Conservation (phyloP, 2,888 invertebrate genomes). For the Meganola albula region DNA sequence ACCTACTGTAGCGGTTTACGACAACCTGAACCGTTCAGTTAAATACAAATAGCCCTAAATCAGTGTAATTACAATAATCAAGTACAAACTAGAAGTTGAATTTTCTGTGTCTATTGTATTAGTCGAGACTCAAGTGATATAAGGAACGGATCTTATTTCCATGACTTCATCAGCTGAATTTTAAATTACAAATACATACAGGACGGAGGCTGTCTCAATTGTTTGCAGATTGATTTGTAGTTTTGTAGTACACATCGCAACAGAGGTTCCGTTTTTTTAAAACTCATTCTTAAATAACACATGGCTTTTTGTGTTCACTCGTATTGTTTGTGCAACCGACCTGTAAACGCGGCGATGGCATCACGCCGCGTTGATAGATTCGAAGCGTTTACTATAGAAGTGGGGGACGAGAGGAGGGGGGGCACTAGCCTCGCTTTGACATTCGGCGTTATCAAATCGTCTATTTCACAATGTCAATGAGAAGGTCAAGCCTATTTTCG, state of each 20-base stretch:
- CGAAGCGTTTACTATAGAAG: conserved; percentile 42
- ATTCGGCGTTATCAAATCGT: conserved; percentile 74
- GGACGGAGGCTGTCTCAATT: conserved; percentile 39
- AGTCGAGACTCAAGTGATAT: conserved; percentile 16
- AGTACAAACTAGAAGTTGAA: conserved; percentile 11
- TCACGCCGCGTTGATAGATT: conserved; percentile 35
- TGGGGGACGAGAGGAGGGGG: conserved; percentile 54
- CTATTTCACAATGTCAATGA: conserved; percentile 79
- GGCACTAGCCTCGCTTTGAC: conserved; percentile 70
- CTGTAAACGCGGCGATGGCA: conserved; percentile 49
- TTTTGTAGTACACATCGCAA: conserved; percentile 8
- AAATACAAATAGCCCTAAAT: conserved; percentile 5
- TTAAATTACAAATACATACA: conserved; percentile 30
- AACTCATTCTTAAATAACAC: conserved; percentile 18
- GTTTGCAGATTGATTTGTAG: conserved; percentile 47
- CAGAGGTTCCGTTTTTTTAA: not conserved
- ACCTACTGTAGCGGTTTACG: conserved; percentile 1
- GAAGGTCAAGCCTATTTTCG: conserved; percentile 75
- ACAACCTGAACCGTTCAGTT: not conserved
- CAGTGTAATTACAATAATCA: conserved; percentile 12
- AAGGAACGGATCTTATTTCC: conserved; percentile 24
- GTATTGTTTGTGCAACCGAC: conserved; percentile 16
- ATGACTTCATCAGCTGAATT: conserved; percentile 23
- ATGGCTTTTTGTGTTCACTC: conserved; percentile 23
- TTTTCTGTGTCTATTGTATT: conserved; percentile 23